Conservation (phyloP, 2,888 invertebrate species). For the Amphipyra tragopoginis region DNA sequence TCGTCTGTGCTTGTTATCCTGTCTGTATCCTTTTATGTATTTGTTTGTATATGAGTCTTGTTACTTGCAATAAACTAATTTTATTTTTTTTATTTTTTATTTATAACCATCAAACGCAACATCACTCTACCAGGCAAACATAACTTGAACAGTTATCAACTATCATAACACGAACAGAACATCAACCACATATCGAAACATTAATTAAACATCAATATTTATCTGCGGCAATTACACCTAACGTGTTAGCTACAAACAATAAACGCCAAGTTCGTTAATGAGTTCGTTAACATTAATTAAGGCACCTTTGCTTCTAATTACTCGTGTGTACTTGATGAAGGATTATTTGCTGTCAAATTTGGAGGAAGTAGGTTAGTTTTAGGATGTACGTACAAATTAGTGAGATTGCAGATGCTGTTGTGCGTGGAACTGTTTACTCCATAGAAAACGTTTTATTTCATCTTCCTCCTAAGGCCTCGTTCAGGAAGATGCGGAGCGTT, state of each 20-base stretch:
- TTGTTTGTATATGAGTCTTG: no score
- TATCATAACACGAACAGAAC: slow-evolving; percentile 52
- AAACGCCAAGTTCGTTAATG: slow-evolving; percentile 61
- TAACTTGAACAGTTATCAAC: slow-evolving; percentile 36
- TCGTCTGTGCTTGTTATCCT: no score
- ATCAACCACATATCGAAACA: slow-evolving; percentile 43
- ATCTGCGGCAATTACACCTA: slow-evolving; percentile 51
- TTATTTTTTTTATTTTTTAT: no score
- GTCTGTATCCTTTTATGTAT: no score
- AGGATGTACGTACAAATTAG: not conserved
- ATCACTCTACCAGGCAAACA: slow-evolving; percentile 44
- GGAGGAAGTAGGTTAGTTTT: slow-evolving; percentile 28
- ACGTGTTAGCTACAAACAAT: slow-evolving; percentile 56
- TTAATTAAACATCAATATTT: slow-evolving; percentile 59
- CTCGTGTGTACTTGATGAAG: slow-evolving; percentile 53
- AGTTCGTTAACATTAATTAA: slow-evolving; percentile 75
- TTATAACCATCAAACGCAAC: slow-evolving; percentile 21
- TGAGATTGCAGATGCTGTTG: no score
- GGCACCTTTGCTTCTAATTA: slow-evolving; percentile 66
- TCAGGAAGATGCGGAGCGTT: no score
- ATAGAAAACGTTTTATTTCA: no score
- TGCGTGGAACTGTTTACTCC: no score
- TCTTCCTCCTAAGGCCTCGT: no score
- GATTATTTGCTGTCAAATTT: slow-evolving; percentile 55
- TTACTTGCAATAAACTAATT: no score